Conservation (phyloP, 2,113 vertebrate species). For the Platichthys flesus region DNA sequence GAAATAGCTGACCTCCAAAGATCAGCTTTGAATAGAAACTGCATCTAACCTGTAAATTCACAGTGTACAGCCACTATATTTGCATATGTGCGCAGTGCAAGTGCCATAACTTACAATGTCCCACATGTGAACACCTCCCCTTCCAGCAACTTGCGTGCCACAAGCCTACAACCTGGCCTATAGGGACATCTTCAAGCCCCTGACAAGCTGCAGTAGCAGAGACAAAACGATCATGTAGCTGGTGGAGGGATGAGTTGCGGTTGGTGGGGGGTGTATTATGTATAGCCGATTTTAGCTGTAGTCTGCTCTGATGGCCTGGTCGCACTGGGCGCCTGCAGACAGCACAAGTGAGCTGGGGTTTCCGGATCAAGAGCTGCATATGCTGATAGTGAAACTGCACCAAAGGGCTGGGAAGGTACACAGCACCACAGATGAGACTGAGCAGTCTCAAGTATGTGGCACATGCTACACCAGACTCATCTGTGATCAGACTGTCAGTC, state of each 20-base stretch:
- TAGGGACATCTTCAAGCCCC: neutral
- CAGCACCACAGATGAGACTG: neutral
- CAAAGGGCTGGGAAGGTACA: neutral
- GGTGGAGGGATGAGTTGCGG: no score
- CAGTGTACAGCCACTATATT: neutral
- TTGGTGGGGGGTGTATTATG: neutral
- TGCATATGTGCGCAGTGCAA: neutral
- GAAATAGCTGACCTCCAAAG: slow-evolving; percentile 8
- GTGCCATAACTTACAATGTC: slow-evolving; percentile 26
- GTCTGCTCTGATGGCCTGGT: slow-evolving; percentile 1
- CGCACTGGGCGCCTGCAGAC: no score
- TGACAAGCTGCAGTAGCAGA: neutral
- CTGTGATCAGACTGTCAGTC: neutral
- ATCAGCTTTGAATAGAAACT: neutral
- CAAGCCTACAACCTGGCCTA: neutral
- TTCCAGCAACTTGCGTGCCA: slow-evolving; percentile 13
- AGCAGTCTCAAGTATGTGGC: neutral
- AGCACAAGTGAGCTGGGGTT: neutral
- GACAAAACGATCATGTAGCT: slow-evolving; percentile 9
- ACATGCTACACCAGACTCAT: neutral
- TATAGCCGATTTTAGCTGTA: slow-evolving; percentile 7
- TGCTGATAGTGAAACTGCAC: slow-evolving; percentile 28
- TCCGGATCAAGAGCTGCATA: slow-evolving; percentile 15
- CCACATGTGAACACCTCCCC: slow-evolving; percentile 68
- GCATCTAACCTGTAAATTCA: neutral